These are phyloP conservation scores for Oscheius myriophilus DNA, from an alignment of 2,888 invertebrate genomes.

Conservation along the genomic window DNA sequence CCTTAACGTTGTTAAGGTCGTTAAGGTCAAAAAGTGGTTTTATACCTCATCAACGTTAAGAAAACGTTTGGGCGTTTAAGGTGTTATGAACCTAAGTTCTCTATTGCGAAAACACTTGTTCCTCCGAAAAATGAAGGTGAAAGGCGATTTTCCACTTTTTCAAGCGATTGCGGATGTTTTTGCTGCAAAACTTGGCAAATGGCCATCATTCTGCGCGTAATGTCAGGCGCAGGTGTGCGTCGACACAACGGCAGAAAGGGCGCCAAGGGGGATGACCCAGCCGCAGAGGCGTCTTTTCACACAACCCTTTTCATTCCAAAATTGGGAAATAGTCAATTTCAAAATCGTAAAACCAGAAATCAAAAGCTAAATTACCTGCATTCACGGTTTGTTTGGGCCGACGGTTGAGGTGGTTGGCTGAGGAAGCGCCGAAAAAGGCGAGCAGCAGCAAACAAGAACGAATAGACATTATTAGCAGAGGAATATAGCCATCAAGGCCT, in stretches of 20 bases:
- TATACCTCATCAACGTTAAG: too few relatives aligned
- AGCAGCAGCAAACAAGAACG: not conserved
- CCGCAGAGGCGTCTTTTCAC: too few relatives aligned
- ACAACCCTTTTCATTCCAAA: too few relatives aligned
- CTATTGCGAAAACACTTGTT: not conserved
- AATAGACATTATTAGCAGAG: too few relatives aligned
- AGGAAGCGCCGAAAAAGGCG: not conserved
- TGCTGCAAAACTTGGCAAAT: too few relatives aligned
- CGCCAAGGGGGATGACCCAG: constrained; percentile 6
- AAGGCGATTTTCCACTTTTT: not conserved
- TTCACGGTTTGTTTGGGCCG: constrained; percentile 29
- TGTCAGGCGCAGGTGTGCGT: not conserved
- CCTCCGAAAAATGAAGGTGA: not conserved
- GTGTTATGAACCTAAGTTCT: too few relatives aligned
- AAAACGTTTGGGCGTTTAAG: too few relatives aligned
- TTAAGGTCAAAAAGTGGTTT: too few relatives aligned
- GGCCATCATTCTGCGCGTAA: too few relatives aligned
- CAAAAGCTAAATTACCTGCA: constrained; percentile 15
- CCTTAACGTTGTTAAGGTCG: too few relatives aligned
- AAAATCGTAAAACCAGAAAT: constrained; percentile 3
- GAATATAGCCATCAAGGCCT: constrained; percentile 5
- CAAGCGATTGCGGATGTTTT: not conserved
- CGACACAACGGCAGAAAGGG: not conserved
- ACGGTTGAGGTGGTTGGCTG: constrained; percentile 23
- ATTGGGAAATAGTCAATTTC: too few relatives aligned